These are phyloP conservation scores for Ciconia boyciana DNA, from an alignment of 2,113 vertebrate genomes.

Conservation along the genomic window DNA sequence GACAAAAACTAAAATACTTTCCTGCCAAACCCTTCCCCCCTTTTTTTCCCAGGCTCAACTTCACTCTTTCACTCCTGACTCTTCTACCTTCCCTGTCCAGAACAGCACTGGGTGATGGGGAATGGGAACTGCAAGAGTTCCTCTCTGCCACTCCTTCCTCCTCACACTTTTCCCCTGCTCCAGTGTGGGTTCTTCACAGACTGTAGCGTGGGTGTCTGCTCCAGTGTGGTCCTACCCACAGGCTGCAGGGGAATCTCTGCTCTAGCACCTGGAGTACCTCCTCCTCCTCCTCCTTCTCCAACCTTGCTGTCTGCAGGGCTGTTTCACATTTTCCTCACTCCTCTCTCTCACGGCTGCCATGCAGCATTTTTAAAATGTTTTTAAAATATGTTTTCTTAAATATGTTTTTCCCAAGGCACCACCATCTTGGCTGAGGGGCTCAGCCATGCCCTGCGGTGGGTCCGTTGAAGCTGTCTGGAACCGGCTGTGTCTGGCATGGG, in stretches of 20 bases:
- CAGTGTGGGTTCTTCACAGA: neutral
- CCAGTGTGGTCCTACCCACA: neutral
- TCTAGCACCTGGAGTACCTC: neutral
- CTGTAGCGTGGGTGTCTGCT: neutral
- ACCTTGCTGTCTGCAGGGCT: neutral
- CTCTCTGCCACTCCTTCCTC: neutral
- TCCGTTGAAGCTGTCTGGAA: rapidly evolving
- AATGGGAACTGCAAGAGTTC: neutral
- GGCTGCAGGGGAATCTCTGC: neutral
- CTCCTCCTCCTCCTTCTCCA: neutral
- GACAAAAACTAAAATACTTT: neutral
- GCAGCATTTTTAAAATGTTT: neutral
- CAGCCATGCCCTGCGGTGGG: neutral
- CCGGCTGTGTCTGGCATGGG: neutral
- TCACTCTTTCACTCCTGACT: neutral
- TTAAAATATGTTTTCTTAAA: neutral
- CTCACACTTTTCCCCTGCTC: neutral
- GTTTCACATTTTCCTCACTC: neutral
- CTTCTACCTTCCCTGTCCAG: neutral
- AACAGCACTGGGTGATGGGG: neutral
- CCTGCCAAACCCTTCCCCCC: neutral
- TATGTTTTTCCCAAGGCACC: neutral
- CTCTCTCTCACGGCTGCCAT: neutral
- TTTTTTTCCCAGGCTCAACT: neutral
- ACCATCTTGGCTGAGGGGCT: neutral